phyloP scores from a whole-genome alignment of 1,140 invertebrate genomes.

The Sinella curviseta region DNA sequence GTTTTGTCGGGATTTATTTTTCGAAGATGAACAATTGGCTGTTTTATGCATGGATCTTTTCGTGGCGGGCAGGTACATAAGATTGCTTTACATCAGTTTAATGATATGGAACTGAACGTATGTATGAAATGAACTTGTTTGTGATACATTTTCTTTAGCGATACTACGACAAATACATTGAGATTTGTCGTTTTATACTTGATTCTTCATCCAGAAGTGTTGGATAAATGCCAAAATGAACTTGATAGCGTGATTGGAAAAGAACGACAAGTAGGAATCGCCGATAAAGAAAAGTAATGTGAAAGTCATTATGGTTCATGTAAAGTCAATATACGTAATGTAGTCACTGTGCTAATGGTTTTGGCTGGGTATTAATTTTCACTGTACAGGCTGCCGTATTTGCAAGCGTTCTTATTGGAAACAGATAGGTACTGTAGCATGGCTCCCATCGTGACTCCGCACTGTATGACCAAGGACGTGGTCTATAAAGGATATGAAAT shows the following conservation, averaged over 20 bases:
- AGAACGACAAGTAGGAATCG: slow-evolving; percentile 65
- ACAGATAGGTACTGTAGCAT: slow-evolving; percentile 74
- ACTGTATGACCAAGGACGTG: slow-evolving; percentile 68
- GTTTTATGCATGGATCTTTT: slow-evolving; percentile 42
- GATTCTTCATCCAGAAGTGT: slow-evolving; percentile 73
- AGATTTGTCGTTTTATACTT: slow-evolving; percentile 77
- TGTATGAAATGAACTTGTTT: neutral
- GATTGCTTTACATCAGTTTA: neutral
- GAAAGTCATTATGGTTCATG: slow-evolving; percentile 47
- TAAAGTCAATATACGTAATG: neutral
- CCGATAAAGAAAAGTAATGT: slow-evolving; percentile 69
- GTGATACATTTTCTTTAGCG: slow-evolving; percentile 50
- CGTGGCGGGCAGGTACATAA: slow-evolving; percentile 36
- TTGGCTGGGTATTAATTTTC: no score
- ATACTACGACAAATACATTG: slow-evolving; percentile 76
- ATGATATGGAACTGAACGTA: neutral
- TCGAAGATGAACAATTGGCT: slow-evolving; percentile 37
- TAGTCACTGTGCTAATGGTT: no score
- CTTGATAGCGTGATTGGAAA: slow-evolving; percentile 72
- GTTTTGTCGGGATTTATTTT: no score
- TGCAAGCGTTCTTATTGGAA: slow-evolving; percentile 74
- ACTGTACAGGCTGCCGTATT: slow-evolving; percentile 68
- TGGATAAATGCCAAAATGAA: slow-evolving; percentile 74
- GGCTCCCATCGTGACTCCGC: slow-evolving; percentile 75
- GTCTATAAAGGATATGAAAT: slow-evolving; percentile 69